phyloP scores from a whole-genome alignment of 2,113 vertebrate species.

The Cyprinodon variegatus region DNA sequence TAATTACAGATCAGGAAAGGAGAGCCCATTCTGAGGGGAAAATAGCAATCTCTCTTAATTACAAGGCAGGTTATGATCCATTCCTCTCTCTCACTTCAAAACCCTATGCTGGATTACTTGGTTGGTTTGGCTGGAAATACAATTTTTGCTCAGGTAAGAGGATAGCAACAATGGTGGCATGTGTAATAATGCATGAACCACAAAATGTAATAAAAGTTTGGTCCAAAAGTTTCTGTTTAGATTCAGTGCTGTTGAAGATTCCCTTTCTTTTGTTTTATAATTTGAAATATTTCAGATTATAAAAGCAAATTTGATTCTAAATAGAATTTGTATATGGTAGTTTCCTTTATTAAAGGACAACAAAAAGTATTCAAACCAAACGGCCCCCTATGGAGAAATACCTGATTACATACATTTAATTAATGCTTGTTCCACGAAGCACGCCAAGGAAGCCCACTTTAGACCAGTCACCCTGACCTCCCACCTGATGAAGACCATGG shows the following conservation, averaged over 20 bases:
- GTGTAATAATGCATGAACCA: neutral
- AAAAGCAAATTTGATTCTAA: too few species aligned
- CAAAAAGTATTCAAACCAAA: too few species aligned
- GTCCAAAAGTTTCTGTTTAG: neutral
- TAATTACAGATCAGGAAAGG: constrained; percentile 78
- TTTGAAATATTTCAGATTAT: neutral
- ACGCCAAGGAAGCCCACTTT: too few species aligned
- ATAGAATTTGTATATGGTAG: too few species aligned
- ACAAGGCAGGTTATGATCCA: constrained; percentile 74
- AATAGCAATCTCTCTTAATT: constrained; percentile 78
- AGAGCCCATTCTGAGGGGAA: constrained; percentile 76
- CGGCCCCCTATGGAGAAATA: too few species aligned
- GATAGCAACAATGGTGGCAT: constrained; percentile 33
- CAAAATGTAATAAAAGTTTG: neutral
- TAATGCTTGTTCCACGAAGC: too few species aligned
- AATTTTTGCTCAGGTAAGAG: constrained; percentile 57
- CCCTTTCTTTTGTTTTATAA: constrained; percentile 14
- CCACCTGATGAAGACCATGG: too few species aligned
- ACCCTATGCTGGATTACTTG: constrained; percentile 57
- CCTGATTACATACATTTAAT: too few species aligned
- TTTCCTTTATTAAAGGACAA: too few species aligned
- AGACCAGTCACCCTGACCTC: too few species aligned
- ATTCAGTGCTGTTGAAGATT: neutral
- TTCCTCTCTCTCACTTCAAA: constrained; percentile 72
- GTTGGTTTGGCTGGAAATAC: constrained; percentile 51